phyloP scores from a whole-genome alignment of 2,888 invertebrate genomes.

The Teleiodes luculella region DNA sequence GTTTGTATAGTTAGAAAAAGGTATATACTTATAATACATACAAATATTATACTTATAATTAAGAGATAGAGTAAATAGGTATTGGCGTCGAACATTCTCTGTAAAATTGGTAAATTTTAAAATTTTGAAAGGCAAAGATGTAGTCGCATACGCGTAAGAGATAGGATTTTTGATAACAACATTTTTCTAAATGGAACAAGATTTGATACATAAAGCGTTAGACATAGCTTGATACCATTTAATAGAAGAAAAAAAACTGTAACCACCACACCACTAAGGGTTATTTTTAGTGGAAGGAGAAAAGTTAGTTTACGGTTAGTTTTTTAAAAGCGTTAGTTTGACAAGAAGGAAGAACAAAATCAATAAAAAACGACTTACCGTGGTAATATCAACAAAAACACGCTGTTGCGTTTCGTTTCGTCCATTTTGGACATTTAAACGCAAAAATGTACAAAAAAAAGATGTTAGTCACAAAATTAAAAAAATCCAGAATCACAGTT shows the following conservation, averaged over 20 bases:
- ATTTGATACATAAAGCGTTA: conserved; percentile 28
- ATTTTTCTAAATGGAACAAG: conserved; percentile 37
- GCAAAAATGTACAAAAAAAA: conserved; percentile 17
- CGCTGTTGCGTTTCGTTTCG: conserved; percentile 29
- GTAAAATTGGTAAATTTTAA: conserved; percentile 11
- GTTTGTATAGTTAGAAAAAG: conserved; percentile 45
- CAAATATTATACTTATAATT: conserved; percentile 2
- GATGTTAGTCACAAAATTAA: conserved; percentile 57
- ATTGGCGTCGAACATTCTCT: conserved; percentile 23
- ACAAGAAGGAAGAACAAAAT: conserved; percentile 36
- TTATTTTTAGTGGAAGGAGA: conserved; percentile 25
- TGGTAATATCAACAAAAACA: conserved; percentile 27
- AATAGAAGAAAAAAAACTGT: conserved; percentile 37
- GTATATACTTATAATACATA: conserved; percentile 20
- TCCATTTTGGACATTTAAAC: conserved; percentile 7
- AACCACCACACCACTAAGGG: conserved; percentile 74
- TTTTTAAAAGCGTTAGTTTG: conserved; percentile 55
- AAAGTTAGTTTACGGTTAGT: conserved; percentile 51
- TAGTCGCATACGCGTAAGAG: conserved; percentile 64
- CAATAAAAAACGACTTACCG: conserved; percentile 59
- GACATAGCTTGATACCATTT: conserved; percentile 37
- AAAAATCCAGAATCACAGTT: conserved; percentile 40
- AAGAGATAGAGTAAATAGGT: conserved; percentile 12
- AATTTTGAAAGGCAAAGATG: conserved; percentile 16
- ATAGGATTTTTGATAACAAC: conserved; percentile 60